Evolutionary conservation across 2,113 vertebrate genomes (phyloP).

Genomic region (Peucedramus taeniatus): DNA sequence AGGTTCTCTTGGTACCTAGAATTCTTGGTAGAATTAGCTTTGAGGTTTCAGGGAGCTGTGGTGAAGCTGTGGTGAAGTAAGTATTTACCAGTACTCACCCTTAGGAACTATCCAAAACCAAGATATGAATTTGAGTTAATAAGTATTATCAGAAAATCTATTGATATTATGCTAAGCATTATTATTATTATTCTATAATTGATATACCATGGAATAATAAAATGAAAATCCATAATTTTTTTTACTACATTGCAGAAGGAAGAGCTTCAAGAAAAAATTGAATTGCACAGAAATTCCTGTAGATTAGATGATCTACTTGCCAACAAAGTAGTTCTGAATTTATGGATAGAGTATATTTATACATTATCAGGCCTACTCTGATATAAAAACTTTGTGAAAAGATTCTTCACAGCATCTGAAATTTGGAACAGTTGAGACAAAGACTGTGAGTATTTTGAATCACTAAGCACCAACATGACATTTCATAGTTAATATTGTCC

Average conservation of each 20-base stretch:
- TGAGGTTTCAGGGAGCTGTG: neutral
- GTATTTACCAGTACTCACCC: neutral
- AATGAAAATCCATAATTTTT: neutral
- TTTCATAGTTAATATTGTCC: neutral
- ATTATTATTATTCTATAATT: neutral
- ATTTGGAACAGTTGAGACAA: neutral
- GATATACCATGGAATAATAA: neutral
- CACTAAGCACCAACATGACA: neutral
- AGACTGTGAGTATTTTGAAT: neutral
- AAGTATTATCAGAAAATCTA: neutral
- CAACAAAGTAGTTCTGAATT: neutral
- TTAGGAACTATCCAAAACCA: neutral
- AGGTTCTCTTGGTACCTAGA: neutral
- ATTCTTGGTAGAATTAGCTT: neutral
- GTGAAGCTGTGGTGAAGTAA: neutral
- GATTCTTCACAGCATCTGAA: neutral
- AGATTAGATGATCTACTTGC: neutral
- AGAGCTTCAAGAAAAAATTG: neutral
- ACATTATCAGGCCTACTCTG: neutral
- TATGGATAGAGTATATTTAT: neutral
- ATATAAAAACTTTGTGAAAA: neutral
- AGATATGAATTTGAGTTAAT: neutral
- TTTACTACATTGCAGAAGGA: neutral
- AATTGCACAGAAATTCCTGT: neutral
- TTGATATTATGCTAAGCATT: neutral